Conservation (phyloP, 1,140 invertebrate genomes). For the Micrasema longulum region DNA sequence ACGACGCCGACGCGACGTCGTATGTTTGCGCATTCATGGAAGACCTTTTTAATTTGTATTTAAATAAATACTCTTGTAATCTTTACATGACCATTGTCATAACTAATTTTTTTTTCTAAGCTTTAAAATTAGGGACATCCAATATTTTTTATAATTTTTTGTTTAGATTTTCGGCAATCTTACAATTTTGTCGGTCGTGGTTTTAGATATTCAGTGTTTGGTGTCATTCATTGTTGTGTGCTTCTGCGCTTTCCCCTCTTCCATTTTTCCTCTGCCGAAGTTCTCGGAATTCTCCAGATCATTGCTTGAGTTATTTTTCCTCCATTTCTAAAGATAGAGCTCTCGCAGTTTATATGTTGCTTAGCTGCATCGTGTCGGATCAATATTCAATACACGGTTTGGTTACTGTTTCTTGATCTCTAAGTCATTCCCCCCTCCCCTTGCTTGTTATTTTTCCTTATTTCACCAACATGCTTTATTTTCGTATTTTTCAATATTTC, state of each 20-base stretch:
- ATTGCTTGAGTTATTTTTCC: conserved; percentile 2
- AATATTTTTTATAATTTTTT: too few relatives aligned
- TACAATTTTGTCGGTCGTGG: neutral
- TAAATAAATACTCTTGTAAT: too few relatives aligned
- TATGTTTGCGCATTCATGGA: too few relatives aligned
- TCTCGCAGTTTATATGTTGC: conserved; percentile 35
- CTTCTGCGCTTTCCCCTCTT: conserved; percentile 32
- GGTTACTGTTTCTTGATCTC: conserved; percentile 30
- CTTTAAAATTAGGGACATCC: too few relatives aligned
- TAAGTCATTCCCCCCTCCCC: neutral
- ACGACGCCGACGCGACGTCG: too few relatives aligned
- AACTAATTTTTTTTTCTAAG: too few relatives aligned
- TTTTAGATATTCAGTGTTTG: conserved; percentile 29
- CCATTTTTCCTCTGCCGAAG: neutral
- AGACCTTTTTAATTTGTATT: too few relatives aligned
- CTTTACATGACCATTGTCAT: too few relatives aligned
- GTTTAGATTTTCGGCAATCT: too few relatives aligned
- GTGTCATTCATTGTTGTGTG: conserved; percentile 47
- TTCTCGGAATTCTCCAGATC: conserved; percentile 2
- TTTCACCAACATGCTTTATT: too few relatives aligned
- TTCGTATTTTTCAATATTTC: neutral
- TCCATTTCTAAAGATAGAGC: conserved; percentile 17
- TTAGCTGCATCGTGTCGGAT: conserved; percentile 31
- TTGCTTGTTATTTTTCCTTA: conserved; percentile 4
- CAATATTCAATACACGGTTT: conserved; percentile 35